Percentiles rank a stretch among this genome's conserved stretches.
These are phyloP conservation scores for Gobio occitaniae DNA, from an alignment of 2,797 vertebrate genomes.

Conservation along the genomic window DNA sequence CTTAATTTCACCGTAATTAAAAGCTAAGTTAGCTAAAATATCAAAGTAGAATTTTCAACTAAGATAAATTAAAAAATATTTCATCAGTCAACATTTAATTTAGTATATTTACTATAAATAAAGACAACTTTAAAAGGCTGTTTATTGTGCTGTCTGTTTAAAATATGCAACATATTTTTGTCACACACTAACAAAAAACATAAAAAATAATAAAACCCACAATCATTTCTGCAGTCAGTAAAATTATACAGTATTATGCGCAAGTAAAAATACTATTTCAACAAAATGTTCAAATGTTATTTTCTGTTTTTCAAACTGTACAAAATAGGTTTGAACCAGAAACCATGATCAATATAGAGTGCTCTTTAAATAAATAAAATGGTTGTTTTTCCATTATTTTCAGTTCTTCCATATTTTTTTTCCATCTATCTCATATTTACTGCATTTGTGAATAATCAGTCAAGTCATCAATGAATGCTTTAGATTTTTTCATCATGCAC, in stretches of 20 bases:
- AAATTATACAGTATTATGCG: background rate
- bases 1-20: background rate
- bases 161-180: too few relatives aligned
- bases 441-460: background rate
- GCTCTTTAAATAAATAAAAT: background rate
- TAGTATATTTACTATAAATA: too few relatives aligned
- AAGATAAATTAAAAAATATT: too few relatives aligned
- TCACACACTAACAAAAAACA: too few relatives aligned
- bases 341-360: background rate
- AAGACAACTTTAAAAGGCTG: too few relatives aligned
- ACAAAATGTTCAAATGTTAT: background rate
- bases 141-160: too few relatives aligned
- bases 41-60: background rate
- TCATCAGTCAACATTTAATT: too few relatives aligned
- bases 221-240: too few relatives aligned
- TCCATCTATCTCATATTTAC: background rate
- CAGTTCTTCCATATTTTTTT: background rate
- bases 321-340: background rate
- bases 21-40: background rate
- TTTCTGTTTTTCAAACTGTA: background rate
- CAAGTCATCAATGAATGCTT: background rate
- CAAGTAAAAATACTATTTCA: background rate
- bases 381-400: background rate
- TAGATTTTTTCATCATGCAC: background rate
- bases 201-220: too few relatives aligned